Evolutionary conservation across 2,797 vertebrate genomes (phyloP).

Genomic region (Mycteria americana): DNA sequence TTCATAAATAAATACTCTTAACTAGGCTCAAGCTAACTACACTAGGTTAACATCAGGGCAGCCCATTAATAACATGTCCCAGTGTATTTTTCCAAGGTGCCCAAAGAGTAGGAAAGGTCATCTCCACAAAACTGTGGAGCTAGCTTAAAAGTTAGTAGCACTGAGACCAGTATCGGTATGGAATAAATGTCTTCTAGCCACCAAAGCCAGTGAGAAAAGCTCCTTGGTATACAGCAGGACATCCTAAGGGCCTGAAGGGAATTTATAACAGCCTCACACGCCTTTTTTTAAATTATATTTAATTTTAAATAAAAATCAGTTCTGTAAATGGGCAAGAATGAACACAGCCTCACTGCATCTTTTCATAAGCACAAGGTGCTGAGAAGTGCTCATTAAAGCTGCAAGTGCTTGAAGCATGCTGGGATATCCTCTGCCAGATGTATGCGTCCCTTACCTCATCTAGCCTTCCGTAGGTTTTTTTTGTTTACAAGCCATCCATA

Average conservation of each 20-base stretch:
- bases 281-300: not conserved
- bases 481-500: slow-evolving; percentile 43
- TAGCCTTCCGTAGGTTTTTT: not conserved
- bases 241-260: not conserved
- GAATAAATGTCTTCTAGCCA: not conserved
- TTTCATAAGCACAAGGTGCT: not conserved
- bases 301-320: not conserved
- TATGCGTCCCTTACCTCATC: not conserved
- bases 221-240: not conserved
- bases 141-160: not conserved
- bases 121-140: not conserved
- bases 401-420: not conserved
- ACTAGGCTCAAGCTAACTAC: not conserved
- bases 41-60: not conserved
- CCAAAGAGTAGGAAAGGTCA: not conserved
- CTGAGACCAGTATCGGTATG: not conserved
- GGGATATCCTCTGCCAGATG: slow-evolving; percentile 19
- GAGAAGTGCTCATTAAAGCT: slow-evolving; percentile 24
- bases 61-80: not conserved
- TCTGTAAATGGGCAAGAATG: not conserved
- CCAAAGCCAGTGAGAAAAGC: not conserved
- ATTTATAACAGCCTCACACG: not conserved
- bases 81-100: not conserved
- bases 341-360: not conserved
- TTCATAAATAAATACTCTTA: not conserved